Percentiles rank a stretch among this genome's conserved stretches.
phyloP scores from a whole-genome alignment of 1,140 invertebrate species.

The Grapholita molesta region DNA sequence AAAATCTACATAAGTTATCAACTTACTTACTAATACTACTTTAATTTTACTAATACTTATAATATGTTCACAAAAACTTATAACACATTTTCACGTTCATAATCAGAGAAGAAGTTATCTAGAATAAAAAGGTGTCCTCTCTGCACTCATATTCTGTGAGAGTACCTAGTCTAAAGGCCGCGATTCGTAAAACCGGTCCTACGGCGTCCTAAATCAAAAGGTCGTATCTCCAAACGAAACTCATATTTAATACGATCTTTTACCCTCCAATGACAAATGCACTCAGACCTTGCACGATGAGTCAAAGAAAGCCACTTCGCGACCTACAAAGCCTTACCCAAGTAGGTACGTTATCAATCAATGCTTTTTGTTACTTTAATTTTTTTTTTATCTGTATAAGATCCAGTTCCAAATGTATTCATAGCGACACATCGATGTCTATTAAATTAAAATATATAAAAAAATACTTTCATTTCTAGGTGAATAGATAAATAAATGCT shows the following conservation, averaged over 20 bases:
- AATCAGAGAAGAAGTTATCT: too few relatives aligned
- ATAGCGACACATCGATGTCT: too few relatives aligned
- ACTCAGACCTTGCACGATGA: conserved; percentile 14
- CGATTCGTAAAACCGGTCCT: conserved; percentile 6
- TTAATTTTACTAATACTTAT: too few relatives aligned
- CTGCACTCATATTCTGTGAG: not conserved
- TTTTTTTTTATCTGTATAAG: too few relatives aligned
- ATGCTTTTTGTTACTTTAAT: not conserved
- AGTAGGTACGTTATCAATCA: conserved; percentile 1
- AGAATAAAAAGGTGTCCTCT: not conserved
- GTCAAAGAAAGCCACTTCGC: conserved; percentile 3
- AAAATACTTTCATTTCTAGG: too few relatives aligned
- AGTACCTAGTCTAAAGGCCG: not conserved
- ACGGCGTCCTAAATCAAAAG: not conserved
- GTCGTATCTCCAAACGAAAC: not conserved
- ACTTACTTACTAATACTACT: too few relatives aligned
- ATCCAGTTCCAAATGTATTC: too few relatives aligned
- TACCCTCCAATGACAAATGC: not conserved
- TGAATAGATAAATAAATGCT: too few relatives aligned
- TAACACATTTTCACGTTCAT: too few relatives aligned
- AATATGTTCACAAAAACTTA: too few relatives aligned
- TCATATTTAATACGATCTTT: not conserved
- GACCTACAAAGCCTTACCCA: not conserved
- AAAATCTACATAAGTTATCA: too few relatives aligned
- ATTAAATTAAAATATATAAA: too few relatives aligned